phyloP scores from a whole-genome alignment of 2,888 invertebrate species.

The Cheilosia pagana region DNA sequence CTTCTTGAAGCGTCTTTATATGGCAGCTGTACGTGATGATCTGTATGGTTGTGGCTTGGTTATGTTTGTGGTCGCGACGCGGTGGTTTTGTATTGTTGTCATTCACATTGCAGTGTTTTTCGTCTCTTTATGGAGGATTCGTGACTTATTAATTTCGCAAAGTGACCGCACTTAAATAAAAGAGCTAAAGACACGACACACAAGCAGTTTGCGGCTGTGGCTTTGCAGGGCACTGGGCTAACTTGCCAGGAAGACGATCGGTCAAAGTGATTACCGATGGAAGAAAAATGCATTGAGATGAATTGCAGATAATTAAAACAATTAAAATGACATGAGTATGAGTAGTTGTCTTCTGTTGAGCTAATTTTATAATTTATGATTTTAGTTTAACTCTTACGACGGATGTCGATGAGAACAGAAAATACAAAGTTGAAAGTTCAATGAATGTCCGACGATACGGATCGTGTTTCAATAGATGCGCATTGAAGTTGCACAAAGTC shows the following conservation, averaged over 20 bases:
- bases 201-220: not conserved
- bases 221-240: constrained; percentile 1
- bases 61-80: constrained; percentile 14
- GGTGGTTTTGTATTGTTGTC: constrained; percentile 2
- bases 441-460: too few species aligned
- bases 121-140: constrained; percentile 10
- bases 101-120: constrained; percentile 1
- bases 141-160: constrained; percentile 23
- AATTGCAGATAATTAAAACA: constrained; percentile 4
- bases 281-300: not conserved
- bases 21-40: constrained; percentile 46
- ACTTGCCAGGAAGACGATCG: not conserved
- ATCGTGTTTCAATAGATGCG: too few species aligned
- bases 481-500: too few species aligned
- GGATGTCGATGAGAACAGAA: too few species aligned
- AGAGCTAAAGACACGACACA: not conserved
- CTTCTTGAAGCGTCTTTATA: constrained; percentile 43
- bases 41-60: constrained; percentile 8
- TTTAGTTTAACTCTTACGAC: too few species aligned
- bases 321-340: not conserved
- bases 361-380: not conserved
- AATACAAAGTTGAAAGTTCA: too few species aligned
- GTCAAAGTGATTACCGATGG: not conserved
- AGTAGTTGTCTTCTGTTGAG: not conserved
- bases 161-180: not conserved